Evolutionary conservation across 2,797 vertebrate species (phyloP).

Genomic region (Enteromius paludinosus): DNA sequence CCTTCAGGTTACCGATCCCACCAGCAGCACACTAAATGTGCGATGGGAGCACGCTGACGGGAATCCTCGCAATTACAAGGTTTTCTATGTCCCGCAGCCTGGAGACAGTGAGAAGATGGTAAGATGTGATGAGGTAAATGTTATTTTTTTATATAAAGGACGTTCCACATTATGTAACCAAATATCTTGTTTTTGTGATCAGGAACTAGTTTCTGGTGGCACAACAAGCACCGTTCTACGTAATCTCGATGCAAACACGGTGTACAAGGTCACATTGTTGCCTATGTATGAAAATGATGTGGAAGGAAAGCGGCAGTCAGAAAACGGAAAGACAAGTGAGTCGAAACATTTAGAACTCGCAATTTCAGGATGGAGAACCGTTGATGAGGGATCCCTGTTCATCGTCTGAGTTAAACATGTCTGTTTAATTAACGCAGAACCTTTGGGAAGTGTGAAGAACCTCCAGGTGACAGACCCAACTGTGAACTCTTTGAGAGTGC

Average conservation of each 20-base stretch:
- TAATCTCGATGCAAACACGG: conserved; percentile 85
- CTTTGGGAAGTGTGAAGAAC: conserved; percentile 88
- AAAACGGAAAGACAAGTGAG: conserved; percentile 92
- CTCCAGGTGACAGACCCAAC: conserved; percentile 92
- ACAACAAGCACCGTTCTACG: conserved; percentile 86
- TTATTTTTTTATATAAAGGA: background rate
- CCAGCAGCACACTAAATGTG: conserved; percentile 83
- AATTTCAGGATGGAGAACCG: background rate
- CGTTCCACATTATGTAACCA: background rate
- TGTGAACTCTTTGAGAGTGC: conserved; percentile 88
- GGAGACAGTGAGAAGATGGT: conserved; percentile 86
- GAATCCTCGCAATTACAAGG: conserved; percentile 89
- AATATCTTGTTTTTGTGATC: conserved; percentile 46
- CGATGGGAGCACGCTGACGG: conserved; percentile 95
- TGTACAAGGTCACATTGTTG: conserved; percentile 88
- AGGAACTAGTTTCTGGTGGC: conserved; percentile 91
- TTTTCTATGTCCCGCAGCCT: conserved; percentile 83
- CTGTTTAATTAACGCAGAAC: conserved; percentile 73
- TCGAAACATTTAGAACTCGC: conserved; percentile 45
- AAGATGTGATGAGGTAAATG: conserved; percentile 17
- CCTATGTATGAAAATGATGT: conserved; percentile 87
- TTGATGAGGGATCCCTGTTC: background rate
- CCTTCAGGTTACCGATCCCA: conserved; percentile 88
- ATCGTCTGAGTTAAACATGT: background rate
- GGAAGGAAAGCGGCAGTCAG: conserved; percentile 86